Base-by-base conservation (phyloP, 2,797 vertebrate genomes). In the Podarcis lilfordi region DNA sequence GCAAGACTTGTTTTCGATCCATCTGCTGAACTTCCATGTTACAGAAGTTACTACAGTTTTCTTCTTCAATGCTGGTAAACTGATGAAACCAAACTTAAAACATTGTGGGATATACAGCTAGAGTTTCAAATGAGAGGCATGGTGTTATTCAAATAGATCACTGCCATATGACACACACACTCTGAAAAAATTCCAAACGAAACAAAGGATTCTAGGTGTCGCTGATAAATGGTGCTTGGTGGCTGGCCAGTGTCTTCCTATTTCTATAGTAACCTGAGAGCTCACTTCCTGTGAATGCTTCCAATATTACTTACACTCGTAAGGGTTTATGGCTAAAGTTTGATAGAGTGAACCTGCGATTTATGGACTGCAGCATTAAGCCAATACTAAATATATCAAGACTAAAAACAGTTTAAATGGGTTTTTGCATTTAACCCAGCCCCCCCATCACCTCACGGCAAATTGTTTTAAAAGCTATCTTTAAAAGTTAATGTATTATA, bases 251-350 rank as follows among this genome's bases (percentile, higher is more conserved):
- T 97, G 94, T 97, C 97, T 97, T 96, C 91, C 94, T 95, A 92
- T 96, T 97, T 95, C 94, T 93, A 93, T 71, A 2, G 96, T 97
- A 97, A 98, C 94, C 95, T 61, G 93, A 97, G 96, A 97, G 95
- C 94, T 95, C 93, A 95, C 95, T 98, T 98, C 96, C 96, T 96
- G 95, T 95, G 95, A 96, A 95, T 91, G 93, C 95, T 97, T 96
- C 97, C 96, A 95, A 94, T 37, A 1, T 95, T 92, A 91, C 92
- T 94, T 91, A 80, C 84, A 93, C 93, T 97, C 95, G 94, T 95
- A 95, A 96, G 95, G 95, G 88, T 92, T 94, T 95, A 89, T 87
- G 89, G 91, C 90, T 94, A 55, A 17, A 66, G 88, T 93, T 84
- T 91, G 89, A 91, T 91, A 88, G 91, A 94, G 84, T 93, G 85